Conservation (phyloP, 2,888 invertebrate species). For the Chloromyia formosa region DNA sequence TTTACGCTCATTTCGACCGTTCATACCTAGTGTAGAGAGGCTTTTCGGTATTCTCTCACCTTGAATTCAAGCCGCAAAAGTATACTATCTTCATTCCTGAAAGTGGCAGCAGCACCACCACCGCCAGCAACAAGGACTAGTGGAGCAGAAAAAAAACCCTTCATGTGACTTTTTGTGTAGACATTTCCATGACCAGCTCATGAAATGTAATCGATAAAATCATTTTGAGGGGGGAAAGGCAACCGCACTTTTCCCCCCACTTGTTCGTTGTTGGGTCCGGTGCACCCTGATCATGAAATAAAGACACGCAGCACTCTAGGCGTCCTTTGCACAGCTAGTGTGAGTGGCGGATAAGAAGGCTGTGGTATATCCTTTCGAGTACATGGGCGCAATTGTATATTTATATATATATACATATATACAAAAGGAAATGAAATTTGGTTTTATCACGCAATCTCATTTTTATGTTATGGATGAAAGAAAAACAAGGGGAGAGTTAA, state of each 20-base stretch:
- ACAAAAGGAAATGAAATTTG: conserved; percentile 36
- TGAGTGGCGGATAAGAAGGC: background rate
- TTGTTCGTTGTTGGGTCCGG: background rate
- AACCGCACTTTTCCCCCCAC: background rate
- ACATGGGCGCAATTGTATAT: conserved; percentile 9
- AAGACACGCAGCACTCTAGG: conserved; percentile 1
- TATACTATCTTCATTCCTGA: conserved; percentile 13
- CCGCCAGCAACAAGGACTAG: background rate
- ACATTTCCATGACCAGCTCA: conserved; percentile 5
- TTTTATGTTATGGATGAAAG: conserved; percentile 18
- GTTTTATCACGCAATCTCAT: conserved; percentile 41
- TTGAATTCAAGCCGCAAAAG: conserved; percentile 38
- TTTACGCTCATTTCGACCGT: conserved; percentile 11
- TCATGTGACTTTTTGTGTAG: conserved; percentile 11
- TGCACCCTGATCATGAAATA: conserved; percentile 15
- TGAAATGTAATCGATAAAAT: conserved; percentile 33
- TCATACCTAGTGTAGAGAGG: background rate
- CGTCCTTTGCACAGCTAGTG: background rate
- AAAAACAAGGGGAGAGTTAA: background rate
- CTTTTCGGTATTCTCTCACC: conserved; percentile 33
- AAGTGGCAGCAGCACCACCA: background rate
- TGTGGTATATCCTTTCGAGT: conserved; percentile 5
- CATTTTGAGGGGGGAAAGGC: background rate
- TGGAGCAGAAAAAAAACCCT: background rate
- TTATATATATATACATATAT: background rate